phyloP scores from a whole-genome alignment of 2,888 invertebrate genomes.

The Stramonita haemastoma region DNA sequence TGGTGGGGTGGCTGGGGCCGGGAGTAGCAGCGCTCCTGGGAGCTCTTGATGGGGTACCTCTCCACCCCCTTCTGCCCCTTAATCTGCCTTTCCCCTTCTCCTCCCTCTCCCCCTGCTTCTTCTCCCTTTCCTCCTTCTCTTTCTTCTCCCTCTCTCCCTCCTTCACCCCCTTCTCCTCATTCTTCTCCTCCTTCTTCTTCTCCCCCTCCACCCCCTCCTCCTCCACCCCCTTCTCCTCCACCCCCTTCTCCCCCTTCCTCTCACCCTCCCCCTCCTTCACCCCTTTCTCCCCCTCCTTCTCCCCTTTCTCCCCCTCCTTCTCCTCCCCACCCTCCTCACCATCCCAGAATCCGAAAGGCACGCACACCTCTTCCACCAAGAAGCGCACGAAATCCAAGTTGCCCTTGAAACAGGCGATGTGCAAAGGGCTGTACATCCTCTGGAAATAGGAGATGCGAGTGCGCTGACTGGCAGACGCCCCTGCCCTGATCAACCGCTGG shows the following conservation, averaged over 20 bases:
- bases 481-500: conserved; percentile 51
- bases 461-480: conserved; percentile 53
- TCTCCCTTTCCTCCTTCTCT: too few species aligned
- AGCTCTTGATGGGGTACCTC: background rate
- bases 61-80: too few species aligned
- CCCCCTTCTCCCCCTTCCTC: background rate
- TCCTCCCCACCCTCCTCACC: background rate
- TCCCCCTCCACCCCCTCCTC: too few species aligned
- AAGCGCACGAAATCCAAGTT: conserved; percentile 44
- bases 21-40: conserved; percentile 4
- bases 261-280: background rate
- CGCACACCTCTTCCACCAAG: conserved; percentile 41
- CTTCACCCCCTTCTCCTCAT: too few species aligned
- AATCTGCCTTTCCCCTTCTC: too few species aligned
- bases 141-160: too few species aligned
- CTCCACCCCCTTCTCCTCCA: background rate
- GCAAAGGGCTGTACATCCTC: conserved; percentile 54
- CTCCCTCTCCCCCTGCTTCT: too few species aligned
- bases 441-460: conserved; percentile 55
- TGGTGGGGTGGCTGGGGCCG: background rate
- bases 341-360: background rate
- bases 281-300: background rate
- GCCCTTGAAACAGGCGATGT: conserved; percentile 52
- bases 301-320: too few species aligned
- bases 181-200: too few species aligned